Evolutionary conservation across 92 coral and sea anemone genomes (phyloP).

Genomic region (Paramuricea clavata): DNA sequence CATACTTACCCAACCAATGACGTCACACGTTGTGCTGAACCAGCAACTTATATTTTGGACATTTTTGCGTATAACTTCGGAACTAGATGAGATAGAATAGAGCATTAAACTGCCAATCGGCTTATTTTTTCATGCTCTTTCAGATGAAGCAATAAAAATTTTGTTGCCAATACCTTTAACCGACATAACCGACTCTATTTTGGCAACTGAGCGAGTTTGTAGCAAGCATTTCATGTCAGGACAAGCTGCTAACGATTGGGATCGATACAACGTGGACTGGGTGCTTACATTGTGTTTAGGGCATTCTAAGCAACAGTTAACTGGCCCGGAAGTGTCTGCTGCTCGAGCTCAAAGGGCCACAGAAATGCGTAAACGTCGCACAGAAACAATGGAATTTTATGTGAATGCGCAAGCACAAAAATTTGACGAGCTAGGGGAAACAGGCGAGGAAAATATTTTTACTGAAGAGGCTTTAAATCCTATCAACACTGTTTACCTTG

Average conservation of each 20-base stretch:
- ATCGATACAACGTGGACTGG: slow-evolving; percentile 58
- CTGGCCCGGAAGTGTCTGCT: neutral
- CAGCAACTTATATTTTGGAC: too few relatives aligned
- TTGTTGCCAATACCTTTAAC: too few relatives aligned
- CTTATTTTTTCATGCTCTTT: too few relatives aligned
- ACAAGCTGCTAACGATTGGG: slow-evolving; percentile 54
- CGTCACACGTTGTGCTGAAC: too few relatives aligned
- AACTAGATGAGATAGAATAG: too few relatives aligned
- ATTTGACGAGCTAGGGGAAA: slow-evolving; percentile 48
- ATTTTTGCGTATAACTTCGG: too few relatives aligned
- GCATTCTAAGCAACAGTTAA: slow-evolving; percentile 27
- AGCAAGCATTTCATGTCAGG: slow-evolving; percentile 66
- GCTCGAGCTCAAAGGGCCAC: slow-evolving; percentile 8
- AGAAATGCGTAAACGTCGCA: slow-evolving; percentile 30
- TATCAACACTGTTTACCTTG: neutral
- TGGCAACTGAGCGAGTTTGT: slow-evolving; percentile 57
- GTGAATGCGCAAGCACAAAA: slow-evolving; percentile 11
- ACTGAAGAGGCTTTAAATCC: neutral
- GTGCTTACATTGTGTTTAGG: slow-evolving; percentile 38
- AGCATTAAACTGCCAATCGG: too few relatives aligned
- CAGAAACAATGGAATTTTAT: slow-evolving; percentile 27
- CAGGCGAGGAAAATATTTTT: slow-evolving; percentile 41
- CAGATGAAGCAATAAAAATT: too few relatives aligned
- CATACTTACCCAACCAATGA: too few relatives aligned
- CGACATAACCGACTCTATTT: slow-evolving; percentile 47